A percentile compares a stretch with the other conserved stretches of the same genome.
Conservation (phyloP, 1,140 invertebrate genomes). For the Ephestia elutella region DNA sequence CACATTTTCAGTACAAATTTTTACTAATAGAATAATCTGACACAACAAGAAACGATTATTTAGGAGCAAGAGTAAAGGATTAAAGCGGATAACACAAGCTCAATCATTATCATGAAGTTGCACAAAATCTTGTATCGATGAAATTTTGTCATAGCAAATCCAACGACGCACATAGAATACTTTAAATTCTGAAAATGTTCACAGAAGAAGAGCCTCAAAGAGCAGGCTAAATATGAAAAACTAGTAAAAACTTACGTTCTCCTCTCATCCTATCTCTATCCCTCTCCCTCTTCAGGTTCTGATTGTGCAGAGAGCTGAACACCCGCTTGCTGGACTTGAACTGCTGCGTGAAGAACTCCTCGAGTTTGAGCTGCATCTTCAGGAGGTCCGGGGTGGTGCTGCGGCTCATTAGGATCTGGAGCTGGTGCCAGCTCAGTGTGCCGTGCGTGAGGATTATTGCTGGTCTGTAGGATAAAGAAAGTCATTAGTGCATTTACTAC, state of each 20-base stretch:
- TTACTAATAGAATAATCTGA: too few relatives aligned
- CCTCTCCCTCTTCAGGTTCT: conserved; percentile 42
- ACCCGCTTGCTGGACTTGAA: conserved; percentile 94
- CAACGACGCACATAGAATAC: too few relatives aligned
- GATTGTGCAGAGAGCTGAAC: conserved; percentile 83
- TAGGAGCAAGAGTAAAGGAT: too few relatives aligned
- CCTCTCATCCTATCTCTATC: conserved; percentile 21
- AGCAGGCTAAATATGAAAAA: neutral
- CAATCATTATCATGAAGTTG: too few relatives aligned
- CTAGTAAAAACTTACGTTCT: conserved; percentile 72
- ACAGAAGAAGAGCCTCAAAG: too few relatives aligned
- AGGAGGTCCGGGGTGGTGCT: conserved; percentile 96
- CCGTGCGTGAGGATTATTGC: conserved; percentile 95
- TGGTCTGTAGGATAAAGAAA: conserved; percentile 74
- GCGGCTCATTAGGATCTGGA: conserved; percentile 96
- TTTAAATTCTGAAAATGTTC: too few relatives aligned
- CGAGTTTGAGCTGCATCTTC: conserved; percentile 96
- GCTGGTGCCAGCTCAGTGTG: conserved; percentile 94
- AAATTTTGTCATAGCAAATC: too few relatives aligned
- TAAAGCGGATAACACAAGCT: too few relatives aligned
- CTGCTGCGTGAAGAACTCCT: conserved; percentile 97
- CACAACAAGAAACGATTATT: too few relatives aligned
- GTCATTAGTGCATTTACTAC: neutral
- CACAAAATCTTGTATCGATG: too few relatives aligned
- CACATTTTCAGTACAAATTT: neutral